Conservation (phyloP, 2,113 vertebrate genomes). For the Scalopus aquaticus region DNA sequence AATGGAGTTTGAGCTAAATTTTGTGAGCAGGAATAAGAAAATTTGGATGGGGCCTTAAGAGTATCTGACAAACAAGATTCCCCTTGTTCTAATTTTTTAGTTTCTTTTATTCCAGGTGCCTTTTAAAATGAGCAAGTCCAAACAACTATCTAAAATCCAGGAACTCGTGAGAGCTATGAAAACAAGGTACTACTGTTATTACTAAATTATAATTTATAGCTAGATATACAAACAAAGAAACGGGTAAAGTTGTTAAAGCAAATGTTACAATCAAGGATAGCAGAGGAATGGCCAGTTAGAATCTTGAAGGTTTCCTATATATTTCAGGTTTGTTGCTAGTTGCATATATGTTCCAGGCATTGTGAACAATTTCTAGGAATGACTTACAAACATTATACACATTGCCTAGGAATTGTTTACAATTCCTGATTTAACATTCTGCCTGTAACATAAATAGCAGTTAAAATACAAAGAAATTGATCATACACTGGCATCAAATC, state of each 20-base stretch:
- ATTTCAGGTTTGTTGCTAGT: conserved; percentile 59
- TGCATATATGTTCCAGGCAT: conserved; percentile 69
- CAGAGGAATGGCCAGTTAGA: not conserved
- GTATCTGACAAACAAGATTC: not conserved
- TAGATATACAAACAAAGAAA: conserved; percentile 43
- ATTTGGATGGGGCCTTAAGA: not conserved
- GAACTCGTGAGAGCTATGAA: not conserved
- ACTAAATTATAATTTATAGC: conserved; percentile 33
- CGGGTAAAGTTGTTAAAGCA: conserved; percentile 30
- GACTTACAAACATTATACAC: conserved; percentile 68
- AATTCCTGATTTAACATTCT: conserved; percentile 74
- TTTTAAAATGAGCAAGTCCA: conserved; percentile 20
- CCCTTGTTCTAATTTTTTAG: not conserved
- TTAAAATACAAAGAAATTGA: conserved; percentile 53
- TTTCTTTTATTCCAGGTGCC: not conserved
- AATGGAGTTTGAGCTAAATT: not conserved
- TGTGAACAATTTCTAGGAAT: conserved; percentile 76
- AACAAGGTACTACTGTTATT: not conserved
- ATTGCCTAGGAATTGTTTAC: conserved; percentile 72
- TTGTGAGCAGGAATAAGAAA: conserved; percentile 1
- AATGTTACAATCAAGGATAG: not conserved
- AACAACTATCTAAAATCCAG: conserved; percentile 3
- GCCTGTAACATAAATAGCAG: conserved; percentile 59
- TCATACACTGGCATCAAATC: conserved; percentile 59
- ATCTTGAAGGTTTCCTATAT: conserved; percentile 57